Base-by-base conservation (phyloP, 2,113 vertebrate species). In the Guaruba guarouba region DNA sequence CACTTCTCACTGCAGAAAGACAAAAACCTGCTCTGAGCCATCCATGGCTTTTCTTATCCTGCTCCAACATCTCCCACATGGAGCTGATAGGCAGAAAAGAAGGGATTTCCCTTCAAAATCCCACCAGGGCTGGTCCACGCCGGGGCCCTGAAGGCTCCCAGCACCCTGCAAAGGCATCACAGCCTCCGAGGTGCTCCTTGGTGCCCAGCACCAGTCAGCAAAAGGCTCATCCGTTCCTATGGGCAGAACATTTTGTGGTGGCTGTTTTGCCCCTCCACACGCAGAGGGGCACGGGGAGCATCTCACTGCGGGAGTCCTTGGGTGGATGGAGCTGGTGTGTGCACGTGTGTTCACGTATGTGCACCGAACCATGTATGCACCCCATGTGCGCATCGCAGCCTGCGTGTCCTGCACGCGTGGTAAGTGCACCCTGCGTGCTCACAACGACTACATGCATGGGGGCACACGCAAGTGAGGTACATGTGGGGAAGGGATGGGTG, bases 211-310 rank as follows among this genome's bases (percentile, higher is more conserved):
- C 39, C 61, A 4, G 7, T 0, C 46, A 51, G 51, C 22, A 3
- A 41, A 17, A 17, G 18, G 15, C 17, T 33, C 46, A 5, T 6
- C 35, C 37, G 0, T 0, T 17, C 49, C 10, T 23, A 8, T 1
- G 3, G 35, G 31, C 11, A 67, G 35, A 33, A 31, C 5, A 0
- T 11, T 68, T 39, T 5, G 13, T 0, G 3, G 67, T 2, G 51
- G 10, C 1, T 2, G 0, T 62, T 86, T 48, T 10, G 8, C 31
- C 23, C 54, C 12, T 64, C 16, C 1, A 3, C 31, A 0, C 0
- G 4, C 14, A 0, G 3, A 8, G 48, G 35, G 51, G n/a, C 41
- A 33, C 0, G 0, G 55, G 13, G 44, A 55, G 10, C 19, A 4
- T 12, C 8, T 17, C 67, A 41, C 67, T 2, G 17, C 3, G 3